phyloP scores from a whole-genome alignment of 2,888 invertebrate genomes.

The Idaea biselata region DNA sequence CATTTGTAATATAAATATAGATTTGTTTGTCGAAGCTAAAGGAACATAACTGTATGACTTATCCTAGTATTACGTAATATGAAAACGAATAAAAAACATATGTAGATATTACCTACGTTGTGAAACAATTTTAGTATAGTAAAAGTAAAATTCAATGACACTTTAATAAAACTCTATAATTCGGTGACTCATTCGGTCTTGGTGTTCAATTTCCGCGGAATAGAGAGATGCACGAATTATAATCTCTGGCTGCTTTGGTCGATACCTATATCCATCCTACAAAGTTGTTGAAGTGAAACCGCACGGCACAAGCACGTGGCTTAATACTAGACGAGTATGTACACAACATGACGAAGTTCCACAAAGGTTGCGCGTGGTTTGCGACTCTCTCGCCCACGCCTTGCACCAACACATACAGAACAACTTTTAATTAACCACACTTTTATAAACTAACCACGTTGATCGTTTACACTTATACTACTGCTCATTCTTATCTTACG shows the following conservation, averaged over 20 bases:
- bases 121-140: no score
- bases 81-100: no score
- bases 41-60: no score
- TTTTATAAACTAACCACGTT: conserved; percentile 55
- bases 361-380: conserved; percentile 25
- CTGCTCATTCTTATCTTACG: conserved; percentile 34
- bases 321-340: conserved; percentile 6
- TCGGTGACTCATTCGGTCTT: no score
- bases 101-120: no score
- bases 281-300: conserved; percentile 1
- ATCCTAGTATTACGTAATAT: no score
- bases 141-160: no score
- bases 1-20: no score
- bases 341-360: conserved; percentile 17
- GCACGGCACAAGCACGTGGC: conserved; percentile 2
- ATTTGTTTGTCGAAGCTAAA: no score
- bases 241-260: neutral
- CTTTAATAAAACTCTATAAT: no score
- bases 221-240: neutral
- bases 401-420: conserved; percentile 19
- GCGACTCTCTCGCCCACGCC: conserved; percentile 36
- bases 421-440: conserved; percentile 67
- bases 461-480: conserved; percentile 46
- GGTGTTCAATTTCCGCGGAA: neutral
- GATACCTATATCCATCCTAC: neutral